These are phyloP conservation scores for Tetragonula clypearis DNA, from an alignment of 1,140 invertebrate genomes.

Conservation along the genomic window DNA sequence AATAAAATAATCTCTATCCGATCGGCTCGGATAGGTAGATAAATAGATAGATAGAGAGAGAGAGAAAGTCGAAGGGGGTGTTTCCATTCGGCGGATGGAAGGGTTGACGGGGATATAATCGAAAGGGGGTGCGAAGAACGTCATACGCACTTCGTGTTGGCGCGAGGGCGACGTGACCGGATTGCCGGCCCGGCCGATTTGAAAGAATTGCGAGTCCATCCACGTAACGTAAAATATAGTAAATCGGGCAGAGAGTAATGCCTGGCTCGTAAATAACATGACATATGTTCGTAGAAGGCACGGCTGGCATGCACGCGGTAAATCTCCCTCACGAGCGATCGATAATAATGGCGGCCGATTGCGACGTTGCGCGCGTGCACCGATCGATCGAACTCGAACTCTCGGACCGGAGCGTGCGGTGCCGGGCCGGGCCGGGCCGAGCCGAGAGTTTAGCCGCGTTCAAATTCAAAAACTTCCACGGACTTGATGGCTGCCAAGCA, in stretches of 20 bases:
- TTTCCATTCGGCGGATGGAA: not conserved
- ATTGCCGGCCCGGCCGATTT: slow-evolving; percentile 59
- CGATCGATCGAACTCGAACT: slow-evolving; percentile 56
- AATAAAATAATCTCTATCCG: too few species aligned
- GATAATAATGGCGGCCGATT: slow-evolving; percentile 70
- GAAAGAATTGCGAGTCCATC: slow-evolving; percentile 73
- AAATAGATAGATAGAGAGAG: too few species aligned
- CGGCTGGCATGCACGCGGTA: slow-evolving; percentile 76
- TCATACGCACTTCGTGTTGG: slow-evolving; percentile 30
- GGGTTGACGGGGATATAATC: slow-evolving; percentile 5
- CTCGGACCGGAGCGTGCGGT: too few species aligned
- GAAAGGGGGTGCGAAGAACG: slow-evolving; percentile 12
- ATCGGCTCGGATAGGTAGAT: not conserved
- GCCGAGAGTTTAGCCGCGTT: not conserved
- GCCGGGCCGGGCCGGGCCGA: too few species aligned
- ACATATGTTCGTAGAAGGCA: slow-evolving; percentile 77
- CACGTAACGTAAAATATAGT: slow-evolving; percentile 78
- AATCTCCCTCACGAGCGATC: slow-evolving; percentile 73
- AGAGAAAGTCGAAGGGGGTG: not conserved
- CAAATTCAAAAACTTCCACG: slow-evolving; percentile 36
- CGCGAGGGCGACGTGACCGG: slow-evolving; percentile 53
- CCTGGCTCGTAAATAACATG: slow-evolving; percentile 79
- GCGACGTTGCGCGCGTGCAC: slow-evolving; percentile 59
- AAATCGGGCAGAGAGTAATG: slow-evolving; percentile 78
- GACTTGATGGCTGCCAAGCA: slow-evolving; percentile 48